Base-by-base conservation (phyloP, 2,113 vertebrate species). In the Numenius arquata region DNA sequence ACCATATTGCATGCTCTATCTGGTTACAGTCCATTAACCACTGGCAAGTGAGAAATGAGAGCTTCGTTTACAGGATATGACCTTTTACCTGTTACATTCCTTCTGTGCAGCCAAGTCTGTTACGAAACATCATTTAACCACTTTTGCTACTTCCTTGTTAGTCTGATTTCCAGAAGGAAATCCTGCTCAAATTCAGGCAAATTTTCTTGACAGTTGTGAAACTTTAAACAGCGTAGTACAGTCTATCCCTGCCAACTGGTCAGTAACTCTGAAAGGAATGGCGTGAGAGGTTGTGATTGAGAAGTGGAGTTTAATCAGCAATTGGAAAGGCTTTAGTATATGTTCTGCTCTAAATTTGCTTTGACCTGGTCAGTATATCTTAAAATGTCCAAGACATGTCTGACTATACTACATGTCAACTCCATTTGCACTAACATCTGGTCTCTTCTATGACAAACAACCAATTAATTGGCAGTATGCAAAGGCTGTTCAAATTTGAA, bases 151-250 rank as follows among this genome's bases (percentile, higher is more conserved):
- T 88, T 96, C 74, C 66, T 92, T 84, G 40, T 95, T 90, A 89
- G 84, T 77, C 50, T 84, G 88, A 94, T 96, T 94, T 96, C 58
- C 71, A 89, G 61, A 67, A 89, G 73, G 70, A 93, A 95, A 95
- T 85, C 83, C 72, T 96, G 40, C 45, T 66, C 25, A 80, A 75
- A 91, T 90, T 88, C 48, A 90, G n/a, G 77, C 47, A 94, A 62
- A 85, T 93, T 93, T 97, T 96, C 77, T 90, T 92, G 85, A 95
- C 75, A 96, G 68, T 45, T 88, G 82, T 86, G 76, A 89, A 95
- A 91, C 67, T 79, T 78, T 71, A 23, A 82, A 67, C n/a, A 65
- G n/a, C n/a, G 19, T 40, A 92, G 55, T 26, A 58, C 43, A 48
- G 85, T 67, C 55, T 76, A n/a, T 26, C 55, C 55, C 84, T 53